These are phyloP conservation scores for Colletes gigas DNA, from an alignment of 1,140 invertebrate species.

Conservation along the genomic window DNA sequence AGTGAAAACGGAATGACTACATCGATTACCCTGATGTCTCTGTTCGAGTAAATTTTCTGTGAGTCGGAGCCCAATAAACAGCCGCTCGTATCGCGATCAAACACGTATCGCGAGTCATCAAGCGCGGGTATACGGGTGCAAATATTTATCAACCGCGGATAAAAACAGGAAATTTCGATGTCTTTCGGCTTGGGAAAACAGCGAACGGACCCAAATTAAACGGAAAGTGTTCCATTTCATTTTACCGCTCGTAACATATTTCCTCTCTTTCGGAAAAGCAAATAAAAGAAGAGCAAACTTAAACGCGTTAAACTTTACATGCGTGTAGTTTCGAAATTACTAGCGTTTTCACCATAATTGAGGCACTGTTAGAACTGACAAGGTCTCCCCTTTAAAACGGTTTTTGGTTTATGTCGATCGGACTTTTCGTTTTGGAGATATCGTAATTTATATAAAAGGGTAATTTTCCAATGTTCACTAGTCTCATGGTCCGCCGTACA, in stretches of 20 bases:
- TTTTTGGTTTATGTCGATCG: too few relatives aligned
- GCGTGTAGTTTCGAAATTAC: too few relatives aligned
- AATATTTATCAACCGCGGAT: background rate
- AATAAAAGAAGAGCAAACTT: too few relatives aligned
- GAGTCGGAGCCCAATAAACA: conserved; percentile 9
- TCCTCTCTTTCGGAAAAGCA: background rate
- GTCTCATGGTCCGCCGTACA: too few relatives aligned
- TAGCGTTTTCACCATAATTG: too few relatives aligned
- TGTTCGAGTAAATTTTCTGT: conserved; percentile 28
- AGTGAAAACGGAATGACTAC: conserved; percentile 35
- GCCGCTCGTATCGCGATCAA: background rate
- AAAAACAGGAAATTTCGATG: background rate
- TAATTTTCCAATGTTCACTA: too few relatives aligned
- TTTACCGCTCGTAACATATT: background rate
- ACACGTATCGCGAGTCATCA: too few relatives aligned
- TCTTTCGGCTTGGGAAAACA: background rate
- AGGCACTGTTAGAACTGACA: too few relatives aligned
- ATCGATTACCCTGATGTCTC: conserved; percentile 34
- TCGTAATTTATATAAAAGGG: too few relatives aligned
- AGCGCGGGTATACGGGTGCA: background rate
- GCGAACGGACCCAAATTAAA: background rate
- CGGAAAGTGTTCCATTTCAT: background rate
- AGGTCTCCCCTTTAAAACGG: too few relatives aligned
- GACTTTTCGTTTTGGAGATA: too few relatives aligned
- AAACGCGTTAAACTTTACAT: too few relatives aligned